Conservation (phyloP, 2,113 vertebrate genomes). For the Ornithorhynchus anatinus region DNA sequence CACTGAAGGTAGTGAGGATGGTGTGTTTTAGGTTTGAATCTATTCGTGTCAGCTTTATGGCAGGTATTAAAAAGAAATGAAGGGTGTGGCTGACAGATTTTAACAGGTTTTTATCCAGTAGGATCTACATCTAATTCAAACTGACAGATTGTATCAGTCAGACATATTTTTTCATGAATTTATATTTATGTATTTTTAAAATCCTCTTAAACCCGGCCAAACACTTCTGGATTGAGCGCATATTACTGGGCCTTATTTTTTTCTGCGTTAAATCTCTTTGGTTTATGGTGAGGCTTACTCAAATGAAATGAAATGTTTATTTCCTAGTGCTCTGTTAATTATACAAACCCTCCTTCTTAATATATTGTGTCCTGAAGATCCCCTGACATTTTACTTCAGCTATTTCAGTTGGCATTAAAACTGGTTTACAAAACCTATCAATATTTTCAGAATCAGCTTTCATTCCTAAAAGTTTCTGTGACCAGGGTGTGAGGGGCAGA, state of each 20-base stretch:
- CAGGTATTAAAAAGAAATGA: background rate
- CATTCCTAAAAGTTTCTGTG: background rate
- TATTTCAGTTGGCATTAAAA: background rate
- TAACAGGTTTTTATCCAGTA: background rate
- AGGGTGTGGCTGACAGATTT: background rate
- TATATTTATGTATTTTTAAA: background rate
- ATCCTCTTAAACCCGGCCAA: background rate
- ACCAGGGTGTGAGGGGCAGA: background rate
- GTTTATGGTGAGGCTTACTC: background rate
- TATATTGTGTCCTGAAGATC: too few species aligned
- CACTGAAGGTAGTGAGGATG: background rate
- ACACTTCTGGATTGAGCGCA: background rate
- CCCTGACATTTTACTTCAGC: background rate
- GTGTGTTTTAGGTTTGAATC: background rate
- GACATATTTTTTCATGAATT: background rate
- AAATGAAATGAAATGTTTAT: background rate
- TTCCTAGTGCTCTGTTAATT: background rate
- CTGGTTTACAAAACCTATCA: background rate
- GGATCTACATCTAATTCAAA: background rate
- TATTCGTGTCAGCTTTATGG: background rate
- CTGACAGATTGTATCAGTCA: background rate
- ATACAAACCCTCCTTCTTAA: background rate
- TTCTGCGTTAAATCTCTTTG: background rate
- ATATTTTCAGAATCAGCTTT: background rate
- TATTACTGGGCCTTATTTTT: background rate